phyloP scores from a whole-genome alignment of 2,888 invertebrate genomes.

The Teinopalpus imperialis region DNA sequence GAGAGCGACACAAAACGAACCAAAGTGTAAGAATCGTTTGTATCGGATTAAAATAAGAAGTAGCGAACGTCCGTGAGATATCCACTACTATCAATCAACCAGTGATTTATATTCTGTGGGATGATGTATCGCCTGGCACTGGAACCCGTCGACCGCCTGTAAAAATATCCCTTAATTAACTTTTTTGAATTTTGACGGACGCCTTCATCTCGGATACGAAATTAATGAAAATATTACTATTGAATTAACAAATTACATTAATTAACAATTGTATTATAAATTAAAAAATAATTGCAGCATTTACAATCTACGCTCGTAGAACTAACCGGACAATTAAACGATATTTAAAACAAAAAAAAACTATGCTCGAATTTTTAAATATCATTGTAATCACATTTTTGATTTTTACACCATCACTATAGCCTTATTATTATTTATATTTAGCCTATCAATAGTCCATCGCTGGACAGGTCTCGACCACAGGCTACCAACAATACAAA shows the following conservation, averaged over 20 bases:
- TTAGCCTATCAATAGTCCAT: too few relatives aligned
- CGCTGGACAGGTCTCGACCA: too few relatives aligned
- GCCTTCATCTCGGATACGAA: constrained; percentile 55
- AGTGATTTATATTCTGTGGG: constrained; percentile 75
- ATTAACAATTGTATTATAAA: constrained; percentile 30
- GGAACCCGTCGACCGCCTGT: constrained; percentile 53
- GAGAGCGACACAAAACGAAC: constrained; percentile 52
- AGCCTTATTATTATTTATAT: too few relatives aligned
- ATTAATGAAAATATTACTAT: constrained; percentile 32
- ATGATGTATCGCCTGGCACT: constrained; percentile 70
- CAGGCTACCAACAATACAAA: too few relatives aligned
- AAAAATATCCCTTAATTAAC: constrained; percentile 79
- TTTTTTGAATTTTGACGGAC: constrained; percentile 77
- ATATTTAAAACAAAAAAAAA: too few relatives aligned
- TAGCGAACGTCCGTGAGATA: constrained; percentile 74
- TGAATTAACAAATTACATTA: constrained; percentile 28
- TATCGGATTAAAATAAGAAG: constrained; percentile 79
- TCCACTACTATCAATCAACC: constrained; percentile 76
- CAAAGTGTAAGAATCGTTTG: constrained; percentile 78
- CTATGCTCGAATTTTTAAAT: too few relatives aligned
- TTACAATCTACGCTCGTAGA: too few relatives aligned
- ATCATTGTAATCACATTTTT: too few relatives aligned
- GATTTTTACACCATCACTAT: too few relatives aligned
- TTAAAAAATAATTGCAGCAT: too few relatives aligned
- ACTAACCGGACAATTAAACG: too few relatives aligned